Percentiles rank a stretch among this genome's conserved stretches.
These are phyloP conservation scores for Phalacrocorax brasilianus DNA, from an alignment of 2,113 vertebrate species.

Conservation along the genomic window DNA sequence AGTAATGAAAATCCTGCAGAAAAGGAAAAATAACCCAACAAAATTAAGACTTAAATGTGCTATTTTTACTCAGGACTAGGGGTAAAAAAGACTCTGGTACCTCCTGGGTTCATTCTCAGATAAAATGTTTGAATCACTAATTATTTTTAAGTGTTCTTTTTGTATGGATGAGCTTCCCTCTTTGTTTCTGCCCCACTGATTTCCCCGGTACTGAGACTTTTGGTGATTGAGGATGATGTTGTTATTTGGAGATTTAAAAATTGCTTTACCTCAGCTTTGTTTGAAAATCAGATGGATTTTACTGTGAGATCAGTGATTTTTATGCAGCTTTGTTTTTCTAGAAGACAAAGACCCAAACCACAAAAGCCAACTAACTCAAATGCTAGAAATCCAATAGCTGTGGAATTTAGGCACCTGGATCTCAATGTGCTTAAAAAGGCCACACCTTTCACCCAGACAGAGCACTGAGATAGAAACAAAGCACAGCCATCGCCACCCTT, in stretches of 20 bases:
- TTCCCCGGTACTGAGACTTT: not conserved
- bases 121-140: slow-evolving; percentile 18
- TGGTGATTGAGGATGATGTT: not conserved
- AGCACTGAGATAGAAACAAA: not conserved
- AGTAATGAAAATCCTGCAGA: slow-evolving; percentile 50
- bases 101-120: not conserved
- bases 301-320: not conserved
- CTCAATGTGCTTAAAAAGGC: not conserved
- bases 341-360: not conserved
- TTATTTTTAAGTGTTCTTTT: not conserved
- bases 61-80: slow-evolving; percentile 15
- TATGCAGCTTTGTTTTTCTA: not conserved
- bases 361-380: not conserved
- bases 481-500: no score
- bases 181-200: not conserved
- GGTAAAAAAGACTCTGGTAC: not conserved
- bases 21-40: slow-evolving; percentile 40
- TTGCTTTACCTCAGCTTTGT: not conserved
- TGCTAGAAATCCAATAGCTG: not conserved
- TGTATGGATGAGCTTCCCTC: not conserved
- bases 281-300: not conserved
- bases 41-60: slow-evolving; percentile 26
- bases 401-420: not conserved
- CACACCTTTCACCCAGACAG: not conserved
- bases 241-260: not conserved